Base-by-base conservation (phyloP, 2,888 invertebrate genomes). In the Periphyllus acericola region DNA sequence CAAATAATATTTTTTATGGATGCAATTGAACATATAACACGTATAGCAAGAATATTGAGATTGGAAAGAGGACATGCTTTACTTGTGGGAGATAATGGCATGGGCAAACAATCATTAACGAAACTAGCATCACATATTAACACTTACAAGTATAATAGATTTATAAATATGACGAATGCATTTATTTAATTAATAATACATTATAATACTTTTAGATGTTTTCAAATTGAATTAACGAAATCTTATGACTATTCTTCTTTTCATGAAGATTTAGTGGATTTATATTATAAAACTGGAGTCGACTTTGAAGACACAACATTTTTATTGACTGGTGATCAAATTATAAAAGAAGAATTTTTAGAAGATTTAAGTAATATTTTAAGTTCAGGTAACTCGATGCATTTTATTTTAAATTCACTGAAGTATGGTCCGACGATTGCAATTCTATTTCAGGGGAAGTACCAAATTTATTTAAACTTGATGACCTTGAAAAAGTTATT, bases 331-430 rank as follows among this genome's bases (percentile, higher is more conserved):
- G 98, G 98, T 90, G 95, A 96, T 74, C 94, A 96, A 93, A 96
- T 98, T 89, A 94, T 95, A 90, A 95, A 96, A 91, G 98, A 98
- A 91, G 95, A 95, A 14, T 98, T 98, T 93, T 94, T 98, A 80
- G 98, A 99, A 91, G 98, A 98, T 91, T 95, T 99, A 90, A 98
- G 97, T 92, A 97, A 97, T 93, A 93, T 99, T 90, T 92, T 99
- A 90, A 98, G 97, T 91, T 96, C 97, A 0, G 98, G 97, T 0
- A 98, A 98, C 34, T 36, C 60, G 0, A 72, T 74, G 29, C 66
- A 19, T 78, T 46, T 4, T 68, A 34, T 21, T n/a, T n/a, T 78
- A 5, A 60, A 60, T 21, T 60, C 4, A 68, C 46, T 40, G 32
- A 29, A 1, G 34, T 32, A 29, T 11, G 4, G 3, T 11, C 9